Percentiles rank a stretch among this genome's conserved stretches.
Conservation (phyloP, 2,888 invertebrate species). For the Glyphotaelius pellucidus region DNA sequence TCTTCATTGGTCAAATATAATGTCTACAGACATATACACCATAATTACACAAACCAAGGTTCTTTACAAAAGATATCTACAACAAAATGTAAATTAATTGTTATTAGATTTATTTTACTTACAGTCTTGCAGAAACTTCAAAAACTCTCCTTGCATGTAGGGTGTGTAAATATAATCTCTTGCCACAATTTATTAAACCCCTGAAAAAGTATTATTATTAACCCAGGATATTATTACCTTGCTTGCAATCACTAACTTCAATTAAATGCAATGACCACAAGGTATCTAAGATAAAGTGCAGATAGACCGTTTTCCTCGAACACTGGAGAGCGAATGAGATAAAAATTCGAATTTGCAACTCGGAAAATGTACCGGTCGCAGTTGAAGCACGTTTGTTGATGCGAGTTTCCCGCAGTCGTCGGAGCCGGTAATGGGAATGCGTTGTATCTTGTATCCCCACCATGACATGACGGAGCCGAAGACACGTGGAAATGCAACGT, state of each 20-base stretch:
- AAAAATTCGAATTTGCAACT: not conserved
- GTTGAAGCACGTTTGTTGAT: not conserved
- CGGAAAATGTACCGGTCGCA: not conserved
- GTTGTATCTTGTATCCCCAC: not conserved
- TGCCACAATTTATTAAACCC: not conserved
- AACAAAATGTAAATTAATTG: not conserved
- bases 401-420: not conserved
- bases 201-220: not conserved
- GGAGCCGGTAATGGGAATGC: not conserved
- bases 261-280: not conserved
- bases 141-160: not conserved
- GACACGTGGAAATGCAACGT: not conserved
- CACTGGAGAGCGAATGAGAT: not conserved
- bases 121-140: not conserved
- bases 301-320: not conserved
- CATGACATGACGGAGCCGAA: not conserved
- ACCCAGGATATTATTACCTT: not conserved
- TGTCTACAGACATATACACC: no score
- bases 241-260: not conserved
- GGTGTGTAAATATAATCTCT: not conserved
- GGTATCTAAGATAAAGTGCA: not conserved
- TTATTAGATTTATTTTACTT: not conserved
- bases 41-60: no score
- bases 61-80: not conserved
- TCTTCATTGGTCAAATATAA: no score